Evolutionary conservation across 1,140 invertebrate genomes (phyloP).

Genomic region (Euborellia annulipes): DNA sequence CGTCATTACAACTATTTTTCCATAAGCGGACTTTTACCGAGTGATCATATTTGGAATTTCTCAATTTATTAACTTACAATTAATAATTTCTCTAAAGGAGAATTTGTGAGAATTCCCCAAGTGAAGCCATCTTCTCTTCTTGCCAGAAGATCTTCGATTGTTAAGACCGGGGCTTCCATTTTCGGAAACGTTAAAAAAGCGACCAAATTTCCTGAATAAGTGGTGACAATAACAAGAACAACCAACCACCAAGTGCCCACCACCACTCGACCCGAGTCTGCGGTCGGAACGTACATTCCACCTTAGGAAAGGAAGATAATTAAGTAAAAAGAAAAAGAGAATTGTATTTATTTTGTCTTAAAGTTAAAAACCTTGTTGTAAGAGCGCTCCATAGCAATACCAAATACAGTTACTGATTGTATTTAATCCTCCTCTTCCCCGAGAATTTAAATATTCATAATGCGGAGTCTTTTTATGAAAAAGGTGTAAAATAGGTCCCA

Average conservation of each 20-base stretch:
- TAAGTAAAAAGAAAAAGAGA: neutral
- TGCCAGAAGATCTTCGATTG: conserved; percentile 48
- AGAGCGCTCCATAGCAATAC: conserved; percentile 77
- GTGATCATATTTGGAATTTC: no score
- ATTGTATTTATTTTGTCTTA: no score
- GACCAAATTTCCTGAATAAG: conserved; percentile 83
- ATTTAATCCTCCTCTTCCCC: conserved; percentile 38
- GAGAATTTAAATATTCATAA: conserved; percentile 38
- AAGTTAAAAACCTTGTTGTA: conserved; percentile 77
- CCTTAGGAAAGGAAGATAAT: conserved; percentile 36
- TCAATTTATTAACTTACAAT: conserved; percentile 29
- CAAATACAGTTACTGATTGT: conserved; percentile 64
- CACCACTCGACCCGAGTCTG: conserved; percentile 73
- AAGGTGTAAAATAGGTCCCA: conserved; percentile 62
- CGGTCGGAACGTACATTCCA: conserved; percentile 65
- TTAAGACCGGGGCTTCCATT: conserved; percentile 59
- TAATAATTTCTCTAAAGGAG: conserved; percentile 54
- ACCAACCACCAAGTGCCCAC: conserved; percentile 88
- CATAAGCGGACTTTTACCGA: no score
- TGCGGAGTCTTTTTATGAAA: conserved; percentile 56
- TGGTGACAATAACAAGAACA: conserved; percentile 76
- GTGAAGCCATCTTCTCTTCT: conserved; percentile 38
- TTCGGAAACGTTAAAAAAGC: conserved; percentile 86
- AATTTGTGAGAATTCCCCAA: conserved; percentile 59
- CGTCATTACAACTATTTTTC: no score